Conservation (phyloP, 1,140 invertebrate genomes). For the Gryon sp. region DNA sequence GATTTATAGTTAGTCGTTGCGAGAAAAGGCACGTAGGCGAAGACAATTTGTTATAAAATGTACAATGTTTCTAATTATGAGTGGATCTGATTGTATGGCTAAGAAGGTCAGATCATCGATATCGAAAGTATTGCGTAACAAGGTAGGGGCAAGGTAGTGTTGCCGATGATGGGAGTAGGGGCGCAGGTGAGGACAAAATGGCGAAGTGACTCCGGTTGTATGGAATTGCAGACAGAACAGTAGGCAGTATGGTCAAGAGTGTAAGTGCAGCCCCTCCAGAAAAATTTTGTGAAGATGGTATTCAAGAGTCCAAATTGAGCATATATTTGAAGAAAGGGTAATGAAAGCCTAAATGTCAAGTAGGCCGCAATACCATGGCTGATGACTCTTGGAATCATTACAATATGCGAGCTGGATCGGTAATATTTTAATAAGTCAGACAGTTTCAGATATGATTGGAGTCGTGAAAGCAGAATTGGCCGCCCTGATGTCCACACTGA, state of each 20-base stretch:
- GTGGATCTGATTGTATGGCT: background rate
- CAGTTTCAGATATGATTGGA: background rate
- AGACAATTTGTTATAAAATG: background rate
- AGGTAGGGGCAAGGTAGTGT: background rate
- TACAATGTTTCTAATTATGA: background rate
- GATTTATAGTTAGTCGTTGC: too few species aligned
- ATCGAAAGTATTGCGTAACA: background rate
- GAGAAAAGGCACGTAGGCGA: background rate
- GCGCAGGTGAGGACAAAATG: background rate
- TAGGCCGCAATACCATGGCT: background rate
- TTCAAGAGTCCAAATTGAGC: slow-evolving; percentile 5
- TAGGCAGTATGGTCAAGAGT: background rate
- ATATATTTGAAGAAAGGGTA: background rate
- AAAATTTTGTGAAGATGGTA: background rate
- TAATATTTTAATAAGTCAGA: background rate
- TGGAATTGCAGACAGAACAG: background rate
- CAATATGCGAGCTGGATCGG: background rate
- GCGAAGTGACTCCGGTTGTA: background rate
- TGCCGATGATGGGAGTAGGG: background rate
- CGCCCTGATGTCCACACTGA: background rate
- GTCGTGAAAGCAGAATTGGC: background rate
- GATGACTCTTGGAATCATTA: background rate
- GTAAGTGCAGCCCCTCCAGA: background rate
- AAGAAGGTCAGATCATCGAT: background rate
- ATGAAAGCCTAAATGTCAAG: background rate